Conservation (phyloP, 2,797 vertebrate genomes). For the Amniataba percoides region DNA sequence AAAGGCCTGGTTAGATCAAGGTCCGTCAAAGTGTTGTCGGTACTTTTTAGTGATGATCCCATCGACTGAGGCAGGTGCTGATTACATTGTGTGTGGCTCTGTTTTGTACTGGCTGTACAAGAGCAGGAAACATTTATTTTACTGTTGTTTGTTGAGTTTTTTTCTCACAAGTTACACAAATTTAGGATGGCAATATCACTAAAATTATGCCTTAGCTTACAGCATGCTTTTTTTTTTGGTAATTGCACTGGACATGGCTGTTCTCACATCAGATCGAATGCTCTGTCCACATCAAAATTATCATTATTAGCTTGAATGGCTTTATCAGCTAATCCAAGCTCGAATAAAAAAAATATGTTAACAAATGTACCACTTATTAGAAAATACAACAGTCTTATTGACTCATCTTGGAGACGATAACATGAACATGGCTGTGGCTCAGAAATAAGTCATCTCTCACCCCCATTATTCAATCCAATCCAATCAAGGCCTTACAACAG, state of each 20-base stretch:
- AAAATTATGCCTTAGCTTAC: background rate
- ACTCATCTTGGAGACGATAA: background rate
- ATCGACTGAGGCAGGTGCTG: conserved; percentile 47
- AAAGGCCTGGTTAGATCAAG: conserved; percentile 84
- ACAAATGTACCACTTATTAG: conserved; percentile 38
- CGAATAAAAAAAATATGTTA: conserved; percentile 36
- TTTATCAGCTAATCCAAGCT: conserved; percentile 29
- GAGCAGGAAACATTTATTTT: conserved; percentile 2
- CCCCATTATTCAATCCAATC: background rate
- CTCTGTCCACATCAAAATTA: background rate
- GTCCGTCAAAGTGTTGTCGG: conserved; percentile 74
- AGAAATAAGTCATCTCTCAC: background rate
- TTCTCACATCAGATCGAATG: background rate
- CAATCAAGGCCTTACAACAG: conserved; percentile 13
- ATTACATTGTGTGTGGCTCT: conserved; percentile 37
- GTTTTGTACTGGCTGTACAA: conserved; percentile 30
- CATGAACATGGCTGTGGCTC: conserved; percentile 9
- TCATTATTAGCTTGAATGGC: background rate
- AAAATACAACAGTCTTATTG: conserved; percentile 25
- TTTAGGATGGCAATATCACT: background rate
- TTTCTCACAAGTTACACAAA: conserved; percentile 15
- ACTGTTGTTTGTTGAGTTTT: background rate
- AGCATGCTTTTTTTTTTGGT: background rate
- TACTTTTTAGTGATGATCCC: conserved; percentile 79
- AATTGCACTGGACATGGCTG: background rate